These are phyloP conservation scores for Sarcophaga peregrina DNA, from an alignment of 1,140 invertebrate species.

Conservation along the genomic window DNA sequence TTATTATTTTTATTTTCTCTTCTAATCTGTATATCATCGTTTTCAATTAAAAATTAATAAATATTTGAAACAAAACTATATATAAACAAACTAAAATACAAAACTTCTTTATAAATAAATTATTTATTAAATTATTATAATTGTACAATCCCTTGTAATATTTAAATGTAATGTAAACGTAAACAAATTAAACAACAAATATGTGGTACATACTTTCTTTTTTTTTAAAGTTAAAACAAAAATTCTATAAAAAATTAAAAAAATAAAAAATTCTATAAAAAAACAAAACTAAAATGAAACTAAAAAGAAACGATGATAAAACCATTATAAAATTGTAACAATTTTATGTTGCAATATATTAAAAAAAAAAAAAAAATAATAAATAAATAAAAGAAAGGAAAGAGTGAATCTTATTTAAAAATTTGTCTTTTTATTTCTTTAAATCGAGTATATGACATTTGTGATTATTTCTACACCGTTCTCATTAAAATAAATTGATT, in stretches of 20 bases:
- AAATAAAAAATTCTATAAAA: no score
- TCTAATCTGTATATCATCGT: neutral
- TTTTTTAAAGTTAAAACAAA: constrained; percentile 18
- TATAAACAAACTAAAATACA: neutral
- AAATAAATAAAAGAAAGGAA: neutral
- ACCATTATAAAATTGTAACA: constrained; percentile 50
- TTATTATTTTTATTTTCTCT: neutral
- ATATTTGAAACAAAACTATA: neutral
- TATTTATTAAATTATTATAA: constrained; percentile 18
- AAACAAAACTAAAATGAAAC: constrained; percentile 7
- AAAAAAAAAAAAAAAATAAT: constrained; percentile 38
- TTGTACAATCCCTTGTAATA: constrained; percentile 18
- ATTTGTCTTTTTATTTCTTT: no score
- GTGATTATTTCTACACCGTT: no score
- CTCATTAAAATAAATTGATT: no score
- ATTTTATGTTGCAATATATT: constrained; percentile 57
- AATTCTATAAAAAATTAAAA: no score
- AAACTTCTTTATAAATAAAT: neutral
- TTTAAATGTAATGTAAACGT: constrained; percentile 26
- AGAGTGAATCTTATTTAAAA: neutral
- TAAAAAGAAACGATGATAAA: constrained; percentile 42
- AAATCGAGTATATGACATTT: no score
- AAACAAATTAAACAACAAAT: constrained; percentile 48
- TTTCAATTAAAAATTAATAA: neutral
- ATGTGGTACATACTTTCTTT: constrained; percentile 42